Evolutionary conservation across 2,888 invertebrate genomes (phyloP).

Genomic region (Drosophila colorata): DNA sequence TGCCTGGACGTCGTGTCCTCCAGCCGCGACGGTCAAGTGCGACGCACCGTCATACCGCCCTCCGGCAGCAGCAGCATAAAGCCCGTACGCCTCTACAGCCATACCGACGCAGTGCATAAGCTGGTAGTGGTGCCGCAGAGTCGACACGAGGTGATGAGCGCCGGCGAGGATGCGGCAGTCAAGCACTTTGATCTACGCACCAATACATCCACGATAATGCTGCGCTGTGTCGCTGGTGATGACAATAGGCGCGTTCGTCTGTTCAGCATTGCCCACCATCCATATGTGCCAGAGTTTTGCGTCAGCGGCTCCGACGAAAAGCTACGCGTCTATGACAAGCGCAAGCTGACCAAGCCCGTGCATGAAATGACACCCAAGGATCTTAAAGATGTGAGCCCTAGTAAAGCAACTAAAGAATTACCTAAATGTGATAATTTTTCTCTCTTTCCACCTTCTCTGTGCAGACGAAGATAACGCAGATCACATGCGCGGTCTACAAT

Average conservation of each 20-base stretch:
- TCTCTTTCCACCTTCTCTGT: neutral
- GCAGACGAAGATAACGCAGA: conserved; percentile 86
- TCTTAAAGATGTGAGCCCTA: conserved; percentile 45
- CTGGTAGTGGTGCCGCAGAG: conserved; percentile 91
- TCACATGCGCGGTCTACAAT: conserved; percentile 96
- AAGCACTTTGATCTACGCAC: conserved; percentile 93
- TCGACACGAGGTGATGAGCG: conserved; percentile 92
- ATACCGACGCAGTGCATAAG: conserved; percentile 93
- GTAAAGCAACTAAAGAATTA: neutral
- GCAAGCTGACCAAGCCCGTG: conserved; percentile 86
- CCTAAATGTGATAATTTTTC: neutral
- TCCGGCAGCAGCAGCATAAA: conserved; percentile 86
- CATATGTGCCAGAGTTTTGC: conserved; percentile 91
- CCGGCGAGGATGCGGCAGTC: conserved; percentile 95
- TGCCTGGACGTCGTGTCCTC: conserved; percentile 95
- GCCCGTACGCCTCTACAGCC: conserved; percentile 88
- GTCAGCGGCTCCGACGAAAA: conserved; percentile 93
- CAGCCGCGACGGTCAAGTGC: conserved; percentile 94
- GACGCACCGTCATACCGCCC: conserved; percentile 87
- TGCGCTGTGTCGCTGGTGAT: conserved; percentile 86
- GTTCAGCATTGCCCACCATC: conserved; percentile 95
- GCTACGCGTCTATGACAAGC: conserved; percentile 91
- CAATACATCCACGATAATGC: conserved; percentile 50
- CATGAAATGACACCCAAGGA: conserved; percentile 86
- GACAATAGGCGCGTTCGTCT: conserved; percentile 88